Evolutionary conservation across 2,113 vertebrate species (phyloP).

Genomic region (Poecilia latipinna): DNA sequence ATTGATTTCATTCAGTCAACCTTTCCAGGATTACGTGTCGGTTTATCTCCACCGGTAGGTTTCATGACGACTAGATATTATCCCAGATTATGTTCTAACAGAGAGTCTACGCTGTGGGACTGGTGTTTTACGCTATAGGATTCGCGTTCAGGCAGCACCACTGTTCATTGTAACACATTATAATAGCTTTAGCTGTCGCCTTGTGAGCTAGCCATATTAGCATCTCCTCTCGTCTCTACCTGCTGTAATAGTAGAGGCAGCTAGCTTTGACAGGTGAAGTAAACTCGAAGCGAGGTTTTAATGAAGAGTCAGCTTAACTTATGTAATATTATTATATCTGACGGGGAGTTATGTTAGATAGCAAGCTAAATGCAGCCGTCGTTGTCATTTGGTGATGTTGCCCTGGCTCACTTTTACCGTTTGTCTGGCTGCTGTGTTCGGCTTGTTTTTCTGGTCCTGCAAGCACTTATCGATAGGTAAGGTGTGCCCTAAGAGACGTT

Average conservation of each 20-base stretch:
- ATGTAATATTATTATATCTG: not conserved
- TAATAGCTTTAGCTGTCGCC: constrained; percentile 17
- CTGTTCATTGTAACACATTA: not conserved
- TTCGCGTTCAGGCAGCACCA: not conserved
- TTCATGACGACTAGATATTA: not conserved
- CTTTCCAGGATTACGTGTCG: constrained; percentile 77
- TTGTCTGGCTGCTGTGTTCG: constrained; percentile 38
- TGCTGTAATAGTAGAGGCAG: not conserved
- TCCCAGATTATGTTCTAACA: not conserved
- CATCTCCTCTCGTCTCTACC: constrained; percentile 2
- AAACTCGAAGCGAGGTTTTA: not conserved
- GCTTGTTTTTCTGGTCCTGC: constrained; percentile 80
- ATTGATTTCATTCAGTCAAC: constrained; percentile 10
- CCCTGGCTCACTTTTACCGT: constrained; percentile 10
- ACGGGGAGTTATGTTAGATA: not conserved
- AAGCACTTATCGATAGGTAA: constrained; percentile 56
- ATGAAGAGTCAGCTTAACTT: not conserved
- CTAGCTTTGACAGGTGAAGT: constrained; percentile 20
- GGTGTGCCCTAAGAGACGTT: constrained; percentile 47
- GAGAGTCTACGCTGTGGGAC: no score
- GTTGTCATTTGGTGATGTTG: not conserved
- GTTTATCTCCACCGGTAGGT: constrained; percentile 80
- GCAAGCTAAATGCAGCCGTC: not conserved
- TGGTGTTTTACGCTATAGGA: not conserved
- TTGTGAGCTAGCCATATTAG: constrained; percentile 31